Base-by-base conservation (phyloP, 2,113 vertebrate species). In the Nothocercus nigrocapillus region DNA sequence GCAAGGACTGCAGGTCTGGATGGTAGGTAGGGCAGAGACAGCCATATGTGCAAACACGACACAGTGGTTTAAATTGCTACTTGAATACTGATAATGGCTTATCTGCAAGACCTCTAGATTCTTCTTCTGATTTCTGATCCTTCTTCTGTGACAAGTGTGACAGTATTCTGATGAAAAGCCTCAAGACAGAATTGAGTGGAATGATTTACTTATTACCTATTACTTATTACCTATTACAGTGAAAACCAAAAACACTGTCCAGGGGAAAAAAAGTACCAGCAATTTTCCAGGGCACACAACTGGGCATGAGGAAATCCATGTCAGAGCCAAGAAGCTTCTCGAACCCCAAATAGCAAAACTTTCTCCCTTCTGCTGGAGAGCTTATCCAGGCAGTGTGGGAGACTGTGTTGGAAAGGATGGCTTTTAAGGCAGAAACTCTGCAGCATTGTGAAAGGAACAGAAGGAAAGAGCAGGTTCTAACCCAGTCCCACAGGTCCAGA, bases 371-470 rank as follows among this genome's bases (percentile, higher is more conserved):
- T 42, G 56, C 1, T 1, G 54, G 15, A 82, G 61, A n/a, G 38
- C 24, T 47, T 28, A 30, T 53, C 6, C 15, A 36, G 64, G 28
- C 30, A 40, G 9, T 32, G 32, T 28, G n/a, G 21, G 19, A 69
- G 42, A 15, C 49, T 42, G 12, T 2, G 1, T 49, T 1, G 2
- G 51, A 36, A 78, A 92, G n/a, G 34, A 34, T 19, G 19, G 28
- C 81, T 72, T 75, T 21, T 64, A 47, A 63, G 42, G 30, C 27
- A 83, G n/a, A 68, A 66, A 15, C 13, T 58, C 54, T 10, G 75
- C 53, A 73, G 59, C 20, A 18, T 30, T 58, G 28, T 32, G 28
- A 32, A 38, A 17, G 1, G 6, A 0, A 32, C 11, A 28, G 32
- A 80, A 51, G 36, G 67, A 44, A 58, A 75, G 21, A 1, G 16